Percentiles rank a stretch among this genome's conserved stretches.
phyloP scores from a whole-genome alignment of 2,113 vertebrate genomes.

The Rallus limicola region DNA sequence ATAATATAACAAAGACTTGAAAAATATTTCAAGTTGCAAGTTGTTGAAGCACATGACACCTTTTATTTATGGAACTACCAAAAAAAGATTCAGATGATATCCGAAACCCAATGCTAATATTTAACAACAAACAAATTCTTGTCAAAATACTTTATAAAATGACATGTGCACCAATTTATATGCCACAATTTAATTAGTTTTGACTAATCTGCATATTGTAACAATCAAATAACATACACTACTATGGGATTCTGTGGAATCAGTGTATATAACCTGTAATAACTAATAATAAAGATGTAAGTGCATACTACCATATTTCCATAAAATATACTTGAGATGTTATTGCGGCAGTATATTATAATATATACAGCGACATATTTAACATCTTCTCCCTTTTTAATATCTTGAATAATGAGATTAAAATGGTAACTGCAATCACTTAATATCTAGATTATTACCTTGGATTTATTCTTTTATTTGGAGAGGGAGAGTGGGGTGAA shows the following conservation, averaged over 20 bases:
- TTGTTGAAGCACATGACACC: neutral
- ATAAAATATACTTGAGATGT: neutral
- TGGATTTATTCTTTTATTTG: neutral
- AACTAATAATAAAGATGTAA: neutral
- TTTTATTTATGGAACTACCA: neutral
- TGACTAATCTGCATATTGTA: neutral
- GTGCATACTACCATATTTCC: neutral
- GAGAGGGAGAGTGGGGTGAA: too few relatives aligned
- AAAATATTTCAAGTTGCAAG: neutral
- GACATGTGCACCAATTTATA: neutral
- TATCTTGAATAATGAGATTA: neutral
- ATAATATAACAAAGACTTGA: neutral
- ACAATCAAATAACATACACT: neutral
- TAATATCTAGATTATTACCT: neutral
- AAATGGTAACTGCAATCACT: neutral
- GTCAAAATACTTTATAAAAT: neutral
- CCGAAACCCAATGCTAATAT: neutral
- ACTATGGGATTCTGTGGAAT: neutral
- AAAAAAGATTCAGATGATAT: neutral
- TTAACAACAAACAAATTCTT: neutral
- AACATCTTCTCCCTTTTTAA: neutral
- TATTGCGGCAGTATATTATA: neutral
- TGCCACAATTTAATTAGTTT: neutral
- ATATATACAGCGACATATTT: neutral
- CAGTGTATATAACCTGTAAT: neutral